Evolutionary conservation across 2,888 invertebrate genomes (phyloP).

Genomic region (Venustoraphidia nigricollis): DNA sequence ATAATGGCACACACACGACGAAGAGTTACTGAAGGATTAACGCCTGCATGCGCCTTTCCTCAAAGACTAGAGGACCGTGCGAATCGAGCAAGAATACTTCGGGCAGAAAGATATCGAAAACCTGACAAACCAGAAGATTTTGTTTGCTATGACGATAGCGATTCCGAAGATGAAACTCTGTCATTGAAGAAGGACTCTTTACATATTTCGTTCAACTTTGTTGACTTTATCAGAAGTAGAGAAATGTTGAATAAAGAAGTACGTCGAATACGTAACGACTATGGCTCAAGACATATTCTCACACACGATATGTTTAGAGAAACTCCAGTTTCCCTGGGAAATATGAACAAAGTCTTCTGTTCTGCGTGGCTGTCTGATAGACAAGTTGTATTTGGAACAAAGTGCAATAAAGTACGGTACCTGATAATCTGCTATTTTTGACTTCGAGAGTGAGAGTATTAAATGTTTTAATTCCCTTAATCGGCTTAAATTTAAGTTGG

Average conservation of each 20-base stretch:
- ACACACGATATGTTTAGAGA: slow-evolving; percentile 82
- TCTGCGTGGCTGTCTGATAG: slow-evolving; percentile 91
- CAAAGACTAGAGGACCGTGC: slow-evolving; percentile 59
- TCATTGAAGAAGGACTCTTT: slow-evolving; percentile 55
- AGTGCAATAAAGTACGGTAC: slow-evolving; percentile 75
- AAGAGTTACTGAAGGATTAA: slow-evolving; percentile 53
- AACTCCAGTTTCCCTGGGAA: slow-evolving; percentile 65
- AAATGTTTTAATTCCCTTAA: not conserved
- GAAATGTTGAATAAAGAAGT: slow-evolving; percentile 58
- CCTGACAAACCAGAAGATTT: slow-evolving; percentile 84
- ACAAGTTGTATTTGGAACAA: slow-evolving; percentile 92
- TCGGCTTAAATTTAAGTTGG: no score
- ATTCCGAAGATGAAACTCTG: slow-evolving; percentile 69
- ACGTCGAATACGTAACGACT: slow-evolving; percentile 56
- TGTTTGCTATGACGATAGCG: slow-evolving; percentile 76
- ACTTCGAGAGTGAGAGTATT: not conserved
- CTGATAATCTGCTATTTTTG: not conserved
- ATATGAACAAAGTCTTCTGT: slow-evolving; percentile 88
- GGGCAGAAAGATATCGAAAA: slow-evolving; percentile 59
- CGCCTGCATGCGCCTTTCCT: slow-evolving; percentile 61
- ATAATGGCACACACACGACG: slow-evolving; percentile 58
- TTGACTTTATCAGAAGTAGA: slow-evolving; percentile 67
- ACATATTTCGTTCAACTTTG: slow-evolving; percentile 70
- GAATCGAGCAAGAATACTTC: slow-evolving; percentile 44
- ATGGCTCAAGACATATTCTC: slow-evolving; percentile 74